Evolutionary conservation across 2,888 invertebrate species (phyloP), one percentile per base, ranked within the genome.

Genomic region (Conus canariensis): DNA sequence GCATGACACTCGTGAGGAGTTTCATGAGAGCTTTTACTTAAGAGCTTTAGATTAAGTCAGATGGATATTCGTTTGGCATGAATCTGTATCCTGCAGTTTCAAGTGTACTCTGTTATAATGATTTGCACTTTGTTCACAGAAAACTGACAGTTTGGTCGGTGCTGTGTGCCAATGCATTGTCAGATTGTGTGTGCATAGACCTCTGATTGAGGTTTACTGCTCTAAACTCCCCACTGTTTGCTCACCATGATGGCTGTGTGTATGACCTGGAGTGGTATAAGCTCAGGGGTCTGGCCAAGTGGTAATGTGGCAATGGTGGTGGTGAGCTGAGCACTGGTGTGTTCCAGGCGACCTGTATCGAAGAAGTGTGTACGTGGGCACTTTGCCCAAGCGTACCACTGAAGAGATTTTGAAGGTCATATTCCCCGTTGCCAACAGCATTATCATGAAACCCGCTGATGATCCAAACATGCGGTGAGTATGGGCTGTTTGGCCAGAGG

Each of bases 351-450:
- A 89, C 12, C 25, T 85, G 22, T 58, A 56, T 59, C 64, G 77
- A 85, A 85, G 89, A 25, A 70, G 70, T 89, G 89, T 89, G 89
- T 89, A 85, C 56, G 89, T 89, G 89, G 89, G 89, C 89, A 64
- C 25, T 89, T 19, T 89, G 85, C 89, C 85, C 85, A 85, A 30
- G 64, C 60, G 85, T 85, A 89, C 85, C 85, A 74, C 89, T 74
- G 85, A 89, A 85, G 89, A 89, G 89, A 83, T 89, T 59, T 74
- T 89, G 89, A 89, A 89, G 85, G 85, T 85, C 58, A 58, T 89
- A n/a, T 89, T 89, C 85, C 89, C 89, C 59, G 77, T 89, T 85
- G 89, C 89, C 83, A 85, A 89, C 74, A 85, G 89, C 45, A 89
- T 89, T 85, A 25, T 85, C 85, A 74, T 85, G 85, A 85, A 60